A percentile compares a stretch with the other conserved stretches of the same genome.
phyloP scores from a whole-genome alignment of 1,140 invertebrate species.

The Drosophila micromelanica region DNA sequence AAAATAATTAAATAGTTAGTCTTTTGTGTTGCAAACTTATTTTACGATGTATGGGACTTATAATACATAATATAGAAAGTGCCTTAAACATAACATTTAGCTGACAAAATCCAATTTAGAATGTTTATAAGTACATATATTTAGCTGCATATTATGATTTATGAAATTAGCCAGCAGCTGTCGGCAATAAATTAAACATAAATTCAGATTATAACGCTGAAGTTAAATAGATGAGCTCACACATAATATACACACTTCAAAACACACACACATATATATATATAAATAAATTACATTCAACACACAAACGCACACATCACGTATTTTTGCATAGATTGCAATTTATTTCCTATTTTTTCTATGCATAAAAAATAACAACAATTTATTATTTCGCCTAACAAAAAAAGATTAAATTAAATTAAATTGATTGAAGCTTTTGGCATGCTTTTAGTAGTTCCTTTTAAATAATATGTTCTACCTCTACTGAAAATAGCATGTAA shows the following conservation, averaged over 20 bases:
- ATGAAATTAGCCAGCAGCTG: slow-evolving; percentile 20
- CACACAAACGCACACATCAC: neutral
- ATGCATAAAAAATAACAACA: neutral
- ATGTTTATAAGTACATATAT: neutral
- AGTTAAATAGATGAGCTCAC: slow-evolving; percentile 6
- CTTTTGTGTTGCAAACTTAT: neutral
- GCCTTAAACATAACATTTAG: neutral
- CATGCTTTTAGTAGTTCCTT: neutral
- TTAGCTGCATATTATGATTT: slow-evolving; percentile 13
- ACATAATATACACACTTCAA: slow-evolving; percentile 15
- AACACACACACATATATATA: neutral
- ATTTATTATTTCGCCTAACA: neutral
- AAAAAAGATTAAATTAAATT: neutral
- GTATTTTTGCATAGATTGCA: slow-evolving; percentile 7
- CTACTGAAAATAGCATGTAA: slow-evolving; percentile 16
- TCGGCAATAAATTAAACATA: slow-evolving; percentile 34
- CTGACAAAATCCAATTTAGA: slow-evolving; percentile 9
- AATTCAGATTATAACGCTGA: neutral
- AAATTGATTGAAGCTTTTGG: neutral
- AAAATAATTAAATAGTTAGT: neutral
- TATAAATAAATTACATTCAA: slow-evolving; percentile 2
- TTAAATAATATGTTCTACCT: neutral
- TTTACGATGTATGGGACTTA: neutral
- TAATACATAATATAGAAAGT: neutral
- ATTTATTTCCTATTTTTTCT: slow-evolving; percentile 1